Percentiles rank a stretch among this genome's conserved stretches.
These are phyloP conservation scores for Acestrorhynchus altus DNA, from an alignment of 2,797 vertebrate species.

Conservation along the genomic window DNA sequence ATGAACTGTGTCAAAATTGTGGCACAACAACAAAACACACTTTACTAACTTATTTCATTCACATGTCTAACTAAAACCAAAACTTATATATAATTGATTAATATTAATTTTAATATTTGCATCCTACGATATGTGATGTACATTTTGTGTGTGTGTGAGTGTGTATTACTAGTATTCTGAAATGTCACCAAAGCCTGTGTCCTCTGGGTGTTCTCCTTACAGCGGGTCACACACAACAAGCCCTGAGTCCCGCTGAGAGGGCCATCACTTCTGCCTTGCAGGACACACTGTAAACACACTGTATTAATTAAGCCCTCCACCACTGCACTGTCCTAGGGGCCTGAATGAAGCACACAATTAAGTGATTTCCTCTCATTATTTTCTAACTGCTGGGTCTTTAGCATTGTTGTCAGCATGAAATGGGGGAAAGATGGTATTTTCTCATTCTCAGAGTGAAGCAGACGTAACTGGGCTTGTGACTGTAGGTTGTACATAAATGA, in stretches of 20 bases:
- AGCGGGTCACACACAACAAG: slow-evolving; percentile 23
- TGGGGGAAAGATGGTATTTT: slow-evolving; percentile 32
- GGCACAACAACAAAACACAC: no score
- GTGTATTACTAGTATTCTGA: not conserved
- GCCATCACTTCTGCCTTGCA: slow-evolving; percentile 3
- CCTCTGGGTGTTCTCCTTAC: slow-evolving; percentile 8
- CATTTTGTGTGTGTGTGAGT: slow-evolving; percentile 12
- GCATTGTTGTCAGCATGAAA: slow-evolving; percentile 32
- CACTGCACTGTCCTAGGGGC: slow-evolving; percentile 12
- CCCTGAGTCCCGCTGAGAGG: slow-evolving; percentile 5
- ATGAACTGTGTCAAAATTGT: no score
- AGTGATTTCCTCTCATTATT: slow-evolving; percentile 47
- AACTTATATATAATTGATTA: no score
- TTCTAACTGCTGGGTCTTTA: slow-evolving; percentile 37
- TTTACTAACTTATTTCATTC: no score
- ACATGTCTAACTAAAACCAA: no score
- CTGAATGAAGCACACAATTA: slow-evolving; percentile 45
- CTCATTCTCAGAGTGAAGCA: not conserved
- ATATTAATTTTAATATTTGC: no score
- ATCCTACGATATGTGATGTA: no score
- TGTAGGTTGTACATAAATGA: not conserved
- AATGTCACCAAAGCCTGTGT: not conserved
- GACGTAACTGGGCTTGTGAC: not conserved
- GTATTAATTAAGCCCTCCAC: slow-evolving; percentile 44
- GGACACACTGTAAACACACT: slow-evolving; percentile 33